Base-by-base conservation (phyloP, 2,888 invertebrate genomes). In the Andrena dorsata region DNA sequence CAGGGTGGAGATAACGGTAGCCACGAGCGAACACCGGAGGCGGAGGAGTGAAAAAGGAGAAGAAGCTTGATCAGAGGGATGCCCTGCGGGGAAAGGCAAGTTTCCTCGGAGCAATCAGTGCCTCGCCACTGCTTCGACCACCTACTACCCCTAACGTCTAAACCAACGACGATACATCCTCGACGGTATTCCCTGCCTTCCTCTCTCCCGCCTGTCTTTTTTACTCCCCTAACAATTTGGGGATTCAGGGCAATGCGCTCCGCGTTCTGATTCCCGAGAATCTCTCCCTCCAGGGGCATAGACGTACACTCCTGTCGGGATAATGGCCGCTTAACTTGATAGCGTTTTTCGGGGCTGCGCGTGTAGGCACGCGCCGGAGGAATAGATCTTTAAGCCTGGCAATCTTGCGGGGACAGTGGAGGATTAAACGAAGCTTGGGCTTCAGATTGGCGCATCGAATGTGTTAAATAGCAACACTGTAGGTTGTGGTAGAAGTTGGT, bases 51-150 rank as follows among this genome's bases (percentile, higher is more conserved):
- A 23, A 49, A 58, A 30, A 16, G n/a, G 28, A 49, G 10, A 58
- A 63, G 58, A 56, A 53, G 74, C 35, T 68, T 82, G 82, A 83
- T 82, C 83, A 76, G 65, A 72, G 65, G 51, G 28, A 79, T 73
- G 56, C 58, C 82, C 74, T 8, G 72, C 53, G 56, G 82, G 71
- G 61, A 73, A 73, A 60, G 61, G 53, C 60, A 80, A 82, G 74
- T 82, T 84, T 86, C 77, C 80, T 86, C 72, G 70, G 23, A 74
- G 80, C 80, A 81, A 85, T 85, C 85, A 84, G 84, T 84, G 84
- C 74, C 71, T 70, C 35, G 73, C 69, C 60, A 60, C 66, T 58
- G 23, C 60, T 71, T 53, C 63, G 70, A 75, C 28, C 65, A n/a
- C 60, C 69, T 56, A 63, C 75, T 65, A 60, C 51, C 30, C 49